Evolutionary conservation across 2,113 vertebrate species (phyloP).

Genomic region (Trichomycterus rosablanca): DNA sequence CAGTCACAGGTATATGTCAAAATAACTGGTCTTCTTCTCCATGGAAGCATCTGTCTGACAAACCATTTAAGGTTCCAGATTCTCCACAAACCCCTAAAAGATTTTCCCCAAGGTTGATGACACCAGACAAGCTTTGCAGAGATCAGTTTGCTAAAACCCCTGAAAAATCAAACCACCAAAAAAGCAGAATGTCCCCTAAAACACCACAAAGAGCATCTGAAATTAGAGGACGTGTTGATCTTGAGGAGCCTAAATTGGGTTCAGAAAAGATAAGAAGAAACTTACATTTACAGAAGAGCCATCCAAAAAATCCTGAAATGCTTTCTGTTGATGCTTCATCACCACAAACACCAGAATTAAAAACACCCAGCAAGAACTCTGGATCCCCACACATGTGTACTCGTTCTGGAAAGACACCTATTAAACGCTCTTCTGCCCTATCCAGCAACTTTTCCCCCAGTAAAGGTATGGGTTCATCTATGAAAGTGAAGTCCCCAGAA

Average conservation of each 20-base stretch:
- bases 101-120: conserved; percentile 46
- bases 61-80: conserved; percentile 56
- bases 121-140: conserved; percentile 36
- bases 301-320: neutral
- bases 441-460: neutral
- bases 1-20: neutral
- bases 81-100: conserved; percentile 47
- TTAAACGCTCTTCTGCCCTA: conserved; percentile 25
- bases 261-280: conserved; percentile 24
- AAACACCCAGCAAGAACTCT: conserved; percentile 38
- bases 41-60: conserved; percentile 24
- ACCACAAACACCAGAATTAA: conserved; percentile 20
- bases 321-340: conserved; percentile 16
- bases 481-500: neutral
- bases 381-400: conserved; percentile 49
- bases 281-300: conserved; percentile 16
- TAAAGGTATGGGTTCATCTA: neutral
- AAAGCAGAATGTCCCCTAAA: conserved; percentile 24
- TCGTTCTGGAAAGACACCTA: conserved; percentile 54
- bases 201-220: conserved; percentile 19
- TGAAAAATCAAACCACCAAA: conserved; percentile 43
- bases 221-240: conserved; percentile 31
- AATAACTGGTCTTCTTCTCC: conserved; percentile 61
- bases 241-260: neutral
- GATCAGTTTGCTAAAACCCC: conserved; percentile 45